phyloP scores from a whole-genome alignment of 1,140 invertebrate genomes.

The Temnothorax curvispinosus region DNA sequence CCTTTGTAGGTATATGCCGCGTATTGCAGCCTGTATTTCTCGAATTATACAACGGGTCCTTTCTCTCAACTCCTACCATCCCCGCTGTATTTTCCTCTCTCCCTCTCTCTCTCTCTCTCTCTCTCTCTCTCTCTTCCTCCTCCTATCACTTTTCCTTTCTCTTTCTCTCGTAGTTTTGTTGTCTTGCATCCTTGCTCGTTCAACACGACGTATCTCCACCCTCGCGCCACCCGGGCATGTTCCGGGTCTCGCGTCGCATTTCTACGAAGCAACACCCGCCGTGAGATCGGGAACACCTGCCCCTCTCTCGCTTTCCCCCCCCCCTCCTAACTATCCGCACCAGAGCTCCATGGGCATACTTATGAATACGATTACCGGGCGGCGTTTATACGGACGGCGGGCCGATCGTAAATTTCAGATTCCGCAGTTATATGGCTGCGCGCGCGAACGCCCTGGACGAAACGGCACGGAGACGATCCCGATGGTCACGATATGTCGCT shows the following conservation, averaged over 20 bases:
- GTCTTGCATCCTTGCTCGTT: constrained; percentile 15
- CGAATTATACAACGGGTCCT: constrained; percentile 50
- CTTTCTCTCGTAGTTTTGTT: constrained; percentile 46
- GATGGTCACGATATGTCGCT: constrained; percentile 33
- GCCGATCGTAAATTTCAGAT: constrained; percentile 64
- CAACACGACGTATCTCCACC: constrained; percentile 14
- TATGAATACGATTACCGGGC: constrained; percentile 70
- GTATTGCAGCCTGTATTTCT: constrained; percentile 64
- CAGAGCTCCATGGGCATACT: constrained; percentile 53
- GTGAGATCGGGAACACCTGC: constrained; percentile 74
- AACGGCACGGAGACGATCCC: constrained; percentile 17
- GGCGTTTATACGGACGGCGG: constrained; percentile 58
- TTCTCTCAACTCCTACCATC: constrained; percentile 12
- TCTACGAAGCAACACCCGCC: constrained; percentile 61
- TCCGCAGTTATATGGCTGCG: constrained; percentile 44
- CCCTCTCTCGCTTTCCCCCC: constrained; percentile 45
- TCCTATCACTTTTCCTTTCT: constrained; percentile 3
- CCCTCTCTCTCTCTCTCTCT: not conserved
- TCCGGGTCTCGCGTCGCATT: constrained; percentile 38
- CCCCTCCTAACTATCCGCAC: constrained; percentile 12
- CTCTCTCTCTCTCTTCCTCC: constrained; percentile 7
- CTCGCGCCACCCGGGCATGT: not conserved
- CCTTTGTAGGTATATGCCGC: constrained; percentile 67
- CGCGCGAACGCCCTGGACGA: not conserved
- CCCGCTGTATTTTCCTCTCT: constrained; percentile 1